Evolutionary conservation across 2,888 invertebrate genomes (phyloP), one percentile per base, ranked within the genome.

Genomic region (Loripinus fragilis): DNA sequence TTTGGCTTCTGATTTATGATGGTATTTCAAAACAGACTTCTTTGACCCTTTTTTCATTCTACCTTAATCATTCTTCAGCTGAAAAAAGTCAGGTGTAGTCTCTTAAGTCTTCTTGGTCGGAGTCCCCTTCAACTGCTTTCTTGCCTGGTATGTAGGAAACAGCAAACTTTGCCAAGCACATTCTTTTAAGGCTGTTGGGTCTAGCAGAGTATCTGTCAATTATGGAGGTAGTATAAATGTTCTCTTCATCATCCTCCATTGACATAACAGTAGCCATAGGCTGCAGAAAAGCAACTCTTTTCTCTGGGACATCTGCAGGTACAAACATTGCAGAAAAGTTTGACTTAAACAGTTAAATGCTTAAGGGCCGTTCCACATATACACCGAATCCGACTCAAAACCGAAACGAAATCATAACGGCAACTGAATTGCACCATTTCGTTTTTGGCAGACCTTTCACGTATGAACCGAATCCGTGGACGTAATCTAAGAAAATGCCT

Each of bases 221-320:
- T 0, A 81, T 25, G 33, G 41, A 48, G 23, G 45, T 67, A 35
- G 67, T 45, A 23, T 25, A 52, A 8, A 77, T 35, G 42, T 76
- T 65, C 15, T 64, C 55, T 42, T 76, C 84, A 73, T 80, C 80
- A 72, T 81, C 81, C 48, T 84, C 79, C 28, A 83, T 23, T 2
- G 48, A 30, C 25, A 78, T 20, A 3, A 81, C 35, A 12, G 78
- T 20, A 38, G 45, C 42, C 45, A 80, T 15, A 17, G 83, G 76
- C 48, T 83, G 83, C 1, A 85, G 30, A 17, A 85, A 50, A 1
- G 41, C 15, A 10, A 71, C 71, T 8, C 85, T 38, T 15, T 80
- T 35, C 42, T 82, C 30, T 38, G 77, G 76, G 1, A 75, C 23
- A 72, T 83, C 76, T 48, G 84, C 72, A 20, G 73, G 67, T 20